Evolutionary conservation across 1,140 invertebrate genomes (phyloP).

Genomic region (Rhopalosiphum padi): DNA sequence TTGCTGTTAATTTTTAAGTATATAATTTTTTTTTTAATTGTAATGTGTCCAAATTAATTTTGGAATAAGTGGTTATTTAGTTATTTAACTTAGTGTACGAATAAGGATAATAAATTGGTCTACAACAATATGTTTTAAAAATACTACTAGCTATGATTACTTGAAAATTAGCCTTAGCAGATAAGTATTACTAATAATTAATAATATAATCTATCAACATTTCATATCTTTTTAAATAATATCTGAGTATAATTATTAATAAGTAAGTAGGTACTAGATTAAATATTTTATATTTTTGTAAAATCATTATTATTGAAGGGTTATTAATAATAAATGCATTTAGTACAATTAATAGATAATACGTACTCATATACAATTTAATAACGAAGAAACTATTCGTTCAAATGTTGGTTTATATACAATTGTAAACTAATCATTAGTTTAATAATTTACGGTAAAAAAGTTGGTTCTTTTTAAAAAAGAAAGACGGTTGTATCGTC

Average conservation of each 20-base stretch:
- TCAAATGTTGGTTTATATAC: too few relatives aligned
- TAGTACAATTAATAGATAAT: too few relatives aligned
- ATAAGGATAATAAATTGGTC: background rate
- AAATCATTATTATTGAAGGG: background rate
- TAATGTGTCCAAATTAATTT: background rate
- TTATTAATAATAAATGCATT: too few relatives aligned
- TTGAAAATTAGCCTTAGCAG: background rate
- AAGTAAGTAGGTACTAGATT: background rate
- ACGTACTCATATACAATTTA: too few relatives aligned
- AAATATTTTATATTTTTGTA: background rate
- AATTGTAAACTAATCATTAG: too few relatives aligned
- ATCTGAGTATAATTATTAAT: background rate
- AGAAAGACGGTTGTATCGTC: too few relatives aligned
- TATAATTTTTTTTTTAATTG: background rate
- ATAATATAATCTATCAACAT: background rate
- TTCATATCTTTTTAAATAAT: background rate
- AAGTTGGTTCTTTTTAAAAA: too few relatives aligned
- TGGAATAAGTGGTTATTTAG: background rate
- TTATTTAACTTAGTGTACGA: background rate
- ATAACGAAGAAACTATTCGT: too few relatives aligned
- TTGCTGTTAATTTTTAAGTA: too few relatives aligned
- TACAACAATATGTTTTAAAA: too few relatives aligned
- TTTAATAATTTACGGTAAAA: too few relatives aligned
- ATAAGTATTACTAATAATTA: background rate
- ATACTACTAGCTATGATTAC: too few relatives aligned